phyloP scores from a whole-genome alignment of 2,797 vertebrate species.

The Sarcoramphus papa region DNA sequence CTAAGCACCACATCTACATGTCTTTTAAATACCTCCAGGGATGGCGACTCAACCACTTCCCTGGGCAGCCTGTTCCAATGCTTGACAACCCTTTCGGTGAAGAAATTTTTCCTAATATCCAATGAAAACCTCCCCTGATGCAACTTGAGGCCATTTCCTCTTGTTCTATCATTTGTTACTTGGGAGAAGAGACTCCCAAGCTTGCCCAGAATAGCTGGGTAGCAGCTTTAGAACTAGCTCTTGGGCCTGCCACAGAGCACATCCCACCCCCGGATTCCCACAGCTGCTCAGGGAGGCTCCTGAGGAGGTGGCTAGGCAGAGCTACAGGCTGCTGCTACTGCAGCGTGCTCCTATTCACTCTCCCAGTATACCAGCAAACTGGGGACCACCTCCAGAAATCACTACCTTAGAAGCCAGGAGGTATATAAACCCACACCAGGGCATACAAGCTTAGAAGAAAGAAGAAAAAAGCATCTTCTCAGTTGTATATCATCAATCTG shows the following conservation, averaged over 20 bases:
- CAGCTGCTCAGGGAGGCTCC: neutral
- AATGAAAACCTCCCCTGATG: neutral
- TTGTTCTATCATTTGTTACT: neutral
- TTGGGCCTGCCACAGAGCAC: neutral
- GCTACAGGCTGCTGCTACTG: neutral
- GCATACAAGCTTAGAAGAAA: neutral
- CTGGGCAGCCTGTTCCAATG: too few species aligned
- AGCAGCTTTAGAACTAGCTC: neutral
- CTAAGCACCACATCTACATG: too few species aligned
- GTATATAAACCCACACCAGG: neutral
- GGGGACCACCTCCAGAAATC: neutral
- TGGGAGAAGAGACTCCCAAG: neutral
- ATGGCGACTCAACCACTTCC: too few species aligned
- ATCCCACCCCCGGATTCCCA: neutral
- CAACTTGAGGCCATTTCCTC: neutral
- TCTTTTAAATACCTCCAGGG: too few species aligned
- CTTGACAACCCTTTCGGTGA: too few species aligned
- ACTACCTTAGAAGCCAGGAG: neutral
- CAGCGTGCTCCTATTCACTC: neutral
- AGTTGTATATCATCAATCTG: neutral
- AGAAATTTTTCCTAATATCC: too few species aligned
- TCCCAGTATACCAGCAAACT: neutral
- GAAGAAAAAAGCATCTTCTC: neutral
- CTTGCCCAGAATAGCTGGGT: neutral
- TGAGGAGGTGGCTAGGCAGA: neutral